Evolutionary conservation across 30 jellyfish, hydroid and myxozoan genomes (phyloP).

Genomic region (Pseudorhiza aurosa): DNA sequence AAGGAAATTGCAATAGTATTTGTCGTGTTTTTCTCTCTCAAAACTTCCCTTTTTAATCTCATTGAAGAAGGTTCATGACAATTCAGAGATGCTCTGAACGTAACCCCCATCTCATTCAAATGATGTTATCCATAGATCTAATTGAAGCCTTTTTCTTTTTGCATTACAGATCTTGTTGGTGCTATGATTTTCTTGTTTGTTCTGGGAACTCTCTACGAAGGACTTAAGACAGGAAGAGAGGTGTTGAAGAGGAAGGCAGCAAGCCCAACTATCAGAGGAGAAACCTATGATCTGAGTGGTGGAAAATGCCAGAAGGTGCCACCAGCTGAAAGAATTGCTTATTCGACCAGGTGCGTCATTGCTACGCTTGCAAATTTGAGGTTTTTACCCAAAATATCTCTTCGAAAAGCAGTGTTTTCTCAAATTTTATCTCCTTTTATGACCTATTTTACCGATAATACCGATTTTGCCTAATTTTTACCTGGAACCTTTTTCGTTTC

Average conservation of each 20-base stretch:
- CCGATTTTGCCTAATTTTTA: no score
- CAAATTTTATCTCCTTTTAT: no score
- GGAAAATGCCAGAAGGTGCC: conserved; percentile 23
- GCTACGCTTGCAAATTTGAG: not conserved
- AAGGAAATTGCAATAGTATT: no score
- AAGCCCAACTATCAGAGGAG: conserved; percentile 7
- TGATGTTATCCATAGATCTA: no score
- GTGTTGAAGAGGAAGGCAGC: conserved; percentile 51
- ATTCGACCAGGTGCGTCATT: conserved; percentile 59
- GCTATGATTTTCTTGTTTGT: conserved; percentile 69
- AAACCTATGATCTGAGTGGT: conserved; percentile 31
- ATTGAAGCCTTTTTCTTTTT: not conserved
- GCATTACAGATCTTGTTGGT: conserved; percentile 71
- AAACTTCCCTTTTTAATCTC: no score
- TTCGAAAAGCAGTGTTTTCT: not conserved
- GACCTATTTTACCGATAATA: no score
- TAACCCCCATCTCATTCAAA: no score
- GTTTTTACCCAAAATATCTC: not conserved
- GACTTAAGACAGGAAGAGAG: conserved; percentile 78
- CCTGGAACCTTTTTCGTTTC: no score
- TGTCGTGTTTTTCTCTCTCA: no score
- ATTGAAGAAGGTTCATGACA: no score
- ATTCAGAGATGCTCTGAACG: no score
- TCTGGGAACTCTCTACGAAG: conserved; percentile 77
- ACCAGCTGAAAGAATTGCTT: not conserved